Conservation (phyloP, 2,888 invertebrate genomes). For the Pandemis corylana region DNA sequence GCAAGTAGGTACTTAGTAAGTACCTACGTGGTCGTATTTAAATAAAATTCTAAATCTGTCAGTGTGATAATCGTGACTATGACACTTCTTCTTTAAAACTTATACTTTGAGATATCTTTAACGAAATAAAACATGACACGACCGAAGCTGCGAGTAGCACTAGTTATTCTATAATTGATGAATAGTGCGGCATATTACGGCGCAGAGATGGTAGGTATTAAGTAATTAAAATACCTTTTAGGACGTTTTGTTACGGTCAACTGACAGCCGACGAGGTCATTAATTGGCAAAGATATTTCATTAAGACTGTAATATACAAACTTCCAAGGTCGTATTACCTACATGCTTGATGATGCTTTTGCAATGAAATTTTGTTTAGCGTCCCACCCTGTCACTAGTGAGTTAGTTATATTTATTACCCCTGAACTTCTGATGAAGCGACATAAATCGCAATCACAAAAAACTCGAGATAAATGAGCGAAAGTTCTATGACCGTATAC, state of each 20-base stretch:
- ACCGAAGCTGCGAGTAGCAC: too few species aligned
- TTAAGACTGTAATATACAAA: background rate
- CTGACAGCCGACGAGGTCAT: background rate
- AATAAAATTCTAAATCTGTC: too few species aligned
- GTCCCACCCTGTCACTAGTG: background rate
- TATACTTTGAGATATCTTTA: too few species aligned
- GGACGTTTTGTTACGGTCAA: background rate
- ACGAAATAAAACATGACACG: too few species aligned
- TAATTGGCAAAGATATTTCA: background rate
- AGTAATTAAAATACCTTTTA: too few species aligned
- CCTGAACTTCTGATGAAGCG: background rate
- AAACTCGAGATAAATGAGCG: conserved; percentile 1
- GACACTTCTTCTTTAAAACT: too few species aligned
- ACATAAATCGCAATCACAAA: conserved; percentile 6
- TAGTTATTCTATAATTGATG: background rate
- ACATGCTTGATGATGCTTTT: too few species aligned
- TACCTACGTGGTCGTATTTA: too few species aligned
- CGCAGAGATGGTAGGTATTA: background rate
- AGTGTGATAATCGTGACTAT: too few species aligned
- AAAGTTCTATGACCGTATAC: conserved; percentile 1
- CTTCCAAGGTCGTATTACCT: too few species aligned
- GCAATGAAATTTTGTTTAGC: too few species aligned
- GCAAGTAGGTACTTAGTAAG: too few species aligned
- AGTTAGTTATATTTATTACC: background rate
- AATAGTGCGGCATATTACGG: background rate